Evolutionary conservation across 53 echinoderm and acorn worm genomes (phyloP), one percentile per base, ranked within the genome.

Genomic region (Echinarachnius parma): DNA sequence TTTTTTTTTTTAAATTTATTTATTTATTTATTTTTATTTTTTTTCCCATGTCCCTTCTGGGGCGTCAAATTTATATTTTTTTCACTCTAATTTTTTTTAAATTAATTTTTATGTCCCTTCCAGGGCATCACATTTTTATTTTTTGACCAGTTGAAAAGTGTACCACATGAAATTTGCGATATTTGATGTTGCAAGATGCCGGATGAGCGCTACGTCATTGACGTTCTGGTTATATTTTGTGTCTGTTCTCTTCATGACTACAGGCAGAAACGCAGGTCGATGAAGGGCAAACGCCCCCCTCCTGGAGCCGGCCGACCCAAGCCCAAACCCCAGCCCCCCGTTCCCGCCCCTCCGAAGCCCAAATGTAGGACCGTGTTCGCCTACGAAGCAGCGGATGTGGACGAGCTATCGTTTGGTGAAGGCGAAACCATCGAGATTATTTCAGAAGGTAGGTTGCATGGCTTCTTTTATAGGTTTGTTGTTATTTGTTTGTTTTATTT

Each of bases 361-460:
- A 69, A 69, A 62, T 87, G 87, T 56, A 71, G 80, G 18, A 87
- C 96, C 2, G 22, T 96, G n/a, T 96, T 82, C 28, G 46, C 66
- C 11, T 96, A 96, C 57, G 96, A 96, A 39, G 91, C 96, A 3
- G 71, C 82, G 19, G 96, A 96, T 53, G 81, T 84, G 16, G 96
- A 96, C 19, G 96, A 96, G 45, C 48, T 96, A 23, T 75, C 76
- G 0, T 90, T 96, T 46, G 48, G 50, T 14, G 77, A 84, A 3
- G 91, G 88, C 24, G 96, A 96, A 30, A 61, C 39, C 32, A 87
- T 96, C 31, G 91, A 86, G 62, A 96, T 96, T 30, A 49, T 96
- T n/a, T 64, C 45, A 30, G 96, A 96, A 79, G 96, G 96, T 96
- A 76, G 80, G 84, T 53, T 28, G n/a, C 3, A 50, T 45, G 20